phyloP scores from a whole-genome alignment of 2,888 invertebrate genomes.

The Fissipunctia ypsillon region DNA sequence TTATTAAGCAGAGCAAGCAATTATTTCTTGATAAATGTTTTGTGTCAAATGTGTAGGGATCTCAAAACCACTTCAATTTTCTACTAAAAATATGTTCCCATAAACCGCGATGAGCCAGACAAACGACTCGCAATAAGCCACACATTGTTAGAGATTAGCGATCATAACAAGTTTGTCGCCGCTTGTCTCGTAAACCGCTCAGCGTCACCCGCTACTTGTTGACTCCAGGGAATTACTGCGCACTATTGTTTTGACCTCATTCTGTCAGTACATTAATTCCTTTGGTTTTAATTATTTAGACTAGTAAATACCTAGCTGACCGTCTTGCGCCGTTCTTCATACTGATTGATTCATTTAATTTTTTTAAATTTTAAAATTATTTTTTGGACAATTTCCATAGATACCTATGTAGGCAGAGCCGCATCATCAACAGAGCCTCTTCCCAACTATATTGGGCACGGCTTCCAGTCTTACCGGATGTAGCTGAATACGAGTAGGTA shows the following conservation, averaged over 20 bases:
- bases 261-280: not conserved
- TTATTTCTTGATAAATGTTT: not conserved
- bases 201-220: slow-evolving; percentile 40
- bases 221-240: slow-evolving; percentile 28
- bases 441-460: too few species aligned
- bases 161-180: slow-evolving; percentile 51
- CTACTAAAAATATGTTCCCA: slow-evolving; percentile 30
- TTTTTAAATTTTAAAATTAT: too few species aligned
- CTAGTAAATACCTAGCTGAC: not conserved
- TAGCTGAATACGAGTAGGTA: not conserved
- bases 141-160: slow-evolving; percentile 51
- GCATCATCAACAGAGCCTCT: too few species aligned
- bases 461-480: too few species aligned
- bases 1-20: not conserved
- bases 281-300: not conserved
- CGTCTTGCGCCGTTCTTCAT: not conserved
- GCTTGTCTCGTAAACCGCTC: slow-evolving; percentile 46
- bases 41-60: not conserved
- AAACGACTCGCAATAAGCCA: slow-evolving; percentile 19
- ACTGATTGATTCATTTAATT: too few species aligned
- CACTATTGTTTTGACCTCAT: slow-evolving; percentile 21
- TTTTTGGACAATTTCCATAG: not conserved
- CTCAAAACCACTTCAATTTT: slow-evolving; percentile 16
- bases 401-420: too few species aligned
- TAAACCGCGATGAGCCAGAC: slow-evolving; percentile 32